Evolutionary conservation across 2,888 invertebrate genomes (phyloP).

Genomic region (Neelides folsomi): DNA sequence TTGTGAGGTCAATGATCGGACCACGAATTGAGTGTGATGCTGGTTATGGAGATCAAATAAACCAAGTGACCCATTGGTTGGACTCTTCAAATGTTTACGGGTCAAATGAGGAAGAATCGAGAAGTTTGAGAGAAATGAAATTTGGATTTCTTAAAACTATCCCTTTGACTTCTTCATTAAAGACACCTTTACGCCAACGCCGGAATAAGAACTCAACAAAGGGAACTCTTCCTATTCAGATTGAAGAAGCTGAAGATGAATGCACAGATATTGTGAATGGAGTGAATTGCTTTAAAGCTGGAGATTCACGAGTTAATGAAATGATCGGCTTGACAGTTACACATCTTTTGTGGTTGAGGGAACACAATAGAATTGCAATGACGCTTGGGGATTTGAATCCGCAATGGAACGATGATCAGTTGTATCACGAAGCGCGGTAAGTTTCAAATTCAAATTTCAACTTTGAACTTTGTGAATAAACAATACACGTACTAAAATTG

Average conservation of each 20-base stretch:
- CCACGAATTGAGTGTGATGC: conserved; percentile 49
- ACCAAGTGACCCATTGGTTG: conserved; percentile 56
- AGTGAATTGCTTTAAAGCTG: conserved; percentile 19
- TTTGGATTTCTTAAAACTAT: conserved; percentile 37
- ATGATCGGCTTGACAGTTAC: conserved; percentile 24
- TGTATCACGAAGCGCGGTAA: conserved; percentile 14
- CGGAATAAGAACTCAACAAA: background rate
- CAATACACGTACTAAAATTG: no score
- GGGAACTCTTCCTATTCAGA: conserved; percentile 9
- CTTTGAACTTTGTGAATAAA: background rate
- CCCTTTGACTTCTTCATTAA: background rate
- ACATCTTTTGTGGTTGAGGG: conserved; percentile 28
- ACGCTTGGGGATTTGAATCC: conserved; percentile 18
- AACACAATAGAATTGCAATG: conserved; percentile 26
- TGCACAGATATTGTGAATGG: conserved; percentile 10
- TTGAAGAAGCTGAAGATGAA: conserved; percentile 8
- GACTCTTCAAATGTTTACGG: conserved; percentile 73
- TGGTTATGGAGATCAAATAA: conserved; percentile 59
- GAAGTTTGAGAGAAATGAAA: conserved; percentile 50
- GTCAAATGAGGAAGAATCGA: conserved; percentile 51
- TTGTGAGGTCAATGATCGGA: conserved; percentile 55
- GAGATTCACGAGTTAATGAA: conserved; percentile 29
- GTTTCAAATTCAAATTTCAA: background rate
- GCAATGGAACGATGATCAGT: conserved; percentile 25
- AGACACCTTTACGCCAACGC: background rate